phyloP scores from a whole-genome alignment of 2,113 vertebrate genomes.

The Ammodramus savannarum region DNA sequence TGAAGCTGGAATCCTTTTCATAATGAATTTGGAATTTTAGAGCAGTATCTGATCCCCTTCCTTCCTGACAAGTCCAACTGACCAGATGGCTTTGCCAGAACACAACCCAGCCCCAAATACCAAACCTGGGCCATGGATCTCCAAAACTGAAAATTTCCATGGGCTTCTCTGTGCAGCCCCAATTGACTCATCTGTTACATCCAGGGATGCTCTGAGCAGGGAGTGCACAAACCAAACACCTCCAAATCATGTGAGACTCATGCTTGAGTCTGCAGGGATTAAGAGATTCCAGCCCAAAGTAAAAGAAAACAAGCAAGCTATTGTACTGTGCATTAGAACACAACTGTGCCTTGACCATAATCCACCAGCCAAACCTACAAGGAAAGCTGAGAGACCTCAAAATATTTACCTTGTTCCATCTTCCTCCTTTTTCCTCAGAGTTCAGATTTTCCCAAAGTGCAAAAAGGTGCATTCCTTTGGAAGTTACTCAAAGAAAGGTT shows the following conservation, averaged over 20 bases:
- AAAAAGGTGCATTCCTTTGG: conserved; percentile 52
- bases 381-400: conserved; percentile 25
- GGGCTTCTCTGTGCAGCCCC: neutral
- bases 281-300: conserved; percentile 50
- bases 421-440: neutral
- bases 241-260: conserved; percentile 49
- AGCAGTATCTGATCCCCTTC: neutral
- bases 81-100: neutral
- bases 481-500: conserved; percentile 53
- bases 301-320: conserved; percentile 62
- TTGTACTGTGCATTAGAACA: conserved; percentile 36
- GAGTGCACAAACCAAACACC: conserved; percentile 37
- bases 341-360: conserved; percentile 22
- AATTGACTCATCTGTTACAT: neutral
- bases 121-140: neutral
- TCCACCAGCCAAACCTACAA: conserved; percentile 28
- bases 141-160: neutral
- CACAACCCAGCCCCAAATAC: neutral
- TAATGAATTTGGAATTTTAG: neutral
- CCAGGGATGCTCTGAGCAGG: conserved; percentile 28
- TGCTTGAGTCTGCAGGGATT: conserved; percentile 39
- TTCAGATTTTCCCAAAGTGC: conserved; percentile 32
- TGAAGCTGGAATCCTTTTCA: neutral
- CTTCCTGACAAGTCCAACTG: neutral
- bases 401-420: conserved; percentile 45